These are phyloP conservation scores for Suricata suricatta DNA, from an alignment of 2,113 vertebrate genomes.

Conservation along the genomic window DNA sequence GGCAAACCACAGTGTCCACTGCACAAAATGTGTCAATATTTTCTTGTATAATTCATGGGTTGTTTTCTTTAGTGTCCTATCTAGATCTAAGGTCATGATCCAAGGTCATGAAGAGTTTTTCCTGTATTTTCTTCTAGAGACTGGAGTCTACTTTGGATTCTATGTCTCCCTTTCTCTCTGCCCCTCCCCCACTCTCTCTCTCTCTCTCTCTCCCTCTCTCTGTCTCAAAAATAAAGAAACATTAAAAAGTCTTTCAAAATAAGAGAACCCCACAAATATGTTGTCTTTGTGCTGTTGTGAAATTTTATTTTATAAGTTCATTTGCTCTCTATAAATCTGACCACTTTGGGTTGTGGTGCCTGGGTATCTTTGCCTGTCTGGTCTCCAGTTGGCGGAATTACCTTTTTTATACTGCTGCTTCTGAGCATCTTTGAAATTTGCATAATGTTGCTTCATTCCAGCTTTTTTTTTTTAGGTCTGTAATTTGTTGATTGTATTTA, in stretches of 20 bases:
- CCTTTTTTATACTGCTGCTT: conserved; percentile 59
- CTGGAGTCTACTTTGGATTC: too few relatives aligned
- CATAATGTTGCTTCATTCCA: conserved; percentile 60
- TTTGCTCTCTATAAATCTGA: neutral
- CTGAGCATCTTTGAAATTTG: conserved; percentile 62
- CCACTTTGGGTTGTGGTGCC: neutral
- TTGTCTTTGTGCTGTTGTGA: neutral
- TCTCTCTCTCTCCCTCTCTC: too few relatives aligned
- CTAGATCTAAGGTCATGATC: too few relatives aligned
- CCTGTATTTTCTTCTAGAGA: neutral
- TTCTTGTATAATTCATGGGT: neutral
- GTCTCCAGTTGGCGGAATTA: conserved; percentile 44
- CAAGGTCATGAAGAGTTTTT: neutral
- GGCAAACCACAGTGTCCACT: neutral
- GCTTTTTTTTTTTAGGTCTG: conserved; percentile 38
- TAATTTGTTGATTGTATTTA: conserved; percentile 68
- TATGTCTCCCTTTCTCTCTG: too few relatives aligned
- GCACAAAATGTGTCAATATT: neutral
- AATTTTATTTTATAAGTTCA: neutral
- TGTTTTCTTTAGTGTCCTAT: neutral
- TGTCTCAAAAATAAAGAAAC: too few relatives aligned
- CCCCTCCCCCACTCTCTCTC: too few relatives aligned
- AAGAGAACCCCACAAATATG: too few relatives aligned
- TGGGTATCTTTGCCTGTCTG: conserved; percentile 31
- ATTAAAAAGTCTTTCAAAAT: too few relatives aligned